Conservation (phyloP, 2,113 vertebrate genomes). For the Xenopus borealis region DNA sequence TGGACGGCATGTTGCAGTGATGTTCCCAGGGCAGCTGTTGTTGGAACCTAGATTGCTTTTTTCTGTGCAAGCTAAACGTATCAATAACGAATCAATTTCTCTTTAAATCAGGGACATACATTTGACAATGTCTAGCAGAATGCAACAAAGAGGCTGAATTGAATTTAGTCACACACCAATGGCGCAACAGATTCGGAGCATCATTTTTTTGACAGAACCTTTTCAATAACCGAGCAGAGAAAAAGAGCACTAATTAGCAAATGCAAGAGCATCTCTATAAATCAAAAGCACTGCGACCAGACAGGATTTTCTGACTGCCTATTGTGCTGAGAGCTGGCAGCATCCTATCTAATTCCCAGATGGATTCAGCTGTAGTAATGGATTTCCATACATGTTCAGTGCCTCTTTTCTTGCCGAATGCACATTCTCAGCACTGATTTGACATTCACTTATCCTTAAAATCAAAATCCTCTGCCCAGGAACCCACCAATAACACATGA, state of each 20-base stretch:
- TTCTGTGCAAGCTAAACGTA: conserved; percentile 7
- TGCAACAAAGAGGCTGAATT: conserved; percentile 36
- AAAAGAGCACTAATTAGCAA: conserved; percentile 41
- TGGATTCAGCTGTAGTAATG: conserved; percentile 42
- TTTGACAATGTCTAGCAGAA: conserved; percentile 44
- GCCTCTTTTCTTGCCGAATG: conserved; percentile 32
- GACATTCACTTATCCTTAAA: conserved; percentile 39
- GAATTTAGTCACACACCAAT: conserved; percentile 30
- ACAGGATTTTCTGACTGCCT: conserved; percentile 42
- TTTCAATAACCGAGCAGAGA: conserved; percentile 38
- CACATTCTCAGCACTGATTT: conserved; percentile 39
- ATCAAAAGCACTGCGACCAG: conserved; percentile 43
- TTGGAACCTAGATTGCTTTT: not conserved
- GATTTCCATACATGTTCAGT: conserved; percentile 31
- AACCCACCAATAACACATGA: not conserved
- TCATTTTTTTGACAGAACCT: conserved; percentile 28
- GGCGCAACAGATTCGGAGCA: conserved; percentile 1
- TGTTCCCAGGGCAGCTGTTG: conserved; percentile 9
- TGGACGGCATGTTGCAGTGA: conserved; percentile 1
- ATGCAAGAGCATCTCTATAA: conserved; percentile 21
- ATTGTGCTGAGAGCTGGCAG: conserved; percentile 41
- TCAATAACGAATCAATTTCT: conserved; percentile 38
- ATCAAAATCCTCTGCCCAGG: conserved; percentile 21
- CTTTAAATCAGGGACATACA: conserved; percentile 29
- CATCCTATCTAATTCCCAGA: conserved; percentile 48